Base-by-base conservation (phyloP, 2,888 invertebrate genomes). In the Hetaerina titia region DNA sequence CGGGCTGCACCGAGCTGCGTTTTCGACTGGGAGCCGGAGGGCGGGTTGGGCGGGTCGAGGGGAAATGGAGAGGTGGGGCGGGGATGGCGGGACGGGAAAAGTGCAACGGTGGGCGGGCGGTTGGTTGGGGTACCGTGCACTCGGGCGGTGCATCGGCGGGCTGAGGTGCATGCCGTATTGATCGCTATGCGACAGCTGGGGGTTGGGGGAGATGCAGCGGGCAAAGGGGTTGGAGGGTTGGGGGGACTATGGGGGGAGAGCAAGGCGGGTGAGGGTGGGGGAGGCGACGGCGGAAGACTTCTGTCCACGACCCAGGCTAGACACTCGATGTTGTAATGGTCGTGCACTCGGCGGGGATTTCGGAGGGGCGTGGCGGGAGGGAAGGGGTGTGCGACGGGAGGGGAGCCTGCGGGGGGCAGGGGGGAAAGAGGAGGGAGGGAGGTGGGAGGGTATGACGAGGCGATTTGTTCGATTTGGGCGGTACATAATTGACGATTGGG, bases 231-330 rank as follows among this genome's bases (percentile, higher is more conserved):
- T 69, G 69, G 25, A 25, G 13, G 19, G 25, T 25, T 8, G 2
- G 19, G 81, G 81, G 74, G 25, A 25, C 17, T n/a, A 25, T 25
- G 63, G 90, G 63, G 31, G 13, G 63, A 11, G 89, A 17, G 22
- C 1, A 58, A 22, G 89, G 22, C 11, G 81, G 81, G 60, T 11
- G 17, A 15, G 60, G 60, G 11, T 60, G 60, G 56, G 9, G 88
- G 88, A 57, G 57, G 19, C n/a, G 56, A 31, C 11, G 11, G n/a
- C n/a, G 81, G 81, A 31, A 58, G 89, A 58, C 81, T 58, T 57
- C 89, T 89, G 89, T 89, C 92, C 92, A 45, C 92, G 92, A 92
- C 92, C 92, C 92, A 92, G 92, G 92, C 92, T 92, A 92, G 92
- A 92, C 92, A 64, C 92, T 92, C 69, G 92, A 31, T 31, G 92